Evolutionary conservation across 2,113 vertebrate genomes (phyloP).

Genomic region (Thomomys bottae): DNA sequence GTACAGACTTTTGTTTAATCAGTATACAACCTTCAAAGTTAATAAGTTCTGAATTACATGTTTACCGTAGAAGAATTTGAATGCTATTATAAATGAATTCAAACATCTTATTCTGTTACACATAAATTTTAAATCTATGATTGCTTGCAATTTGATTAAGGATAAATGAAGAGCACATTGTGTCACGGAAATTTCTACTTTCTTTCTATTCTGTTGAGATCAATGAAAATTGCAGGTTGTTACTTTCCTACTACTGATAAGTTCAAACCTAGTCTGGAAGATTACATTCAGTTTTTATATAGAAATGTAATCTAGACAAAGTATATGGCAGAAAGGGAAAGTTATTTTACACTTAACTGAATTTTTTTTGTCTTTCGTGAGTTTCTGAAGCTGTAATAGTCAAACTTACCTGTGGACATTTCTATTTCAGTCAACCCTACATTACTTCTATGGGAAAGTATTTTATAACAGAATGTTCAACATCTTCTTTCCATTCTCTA

Average conservation of each 20-base stretch:
- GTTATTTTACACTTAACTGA: neutral
- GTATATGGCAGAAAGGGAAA: neutral
- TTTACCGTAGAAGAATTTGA: neutral
- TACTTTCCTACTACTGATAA: neutral
- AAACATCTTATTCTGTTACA: neutral
- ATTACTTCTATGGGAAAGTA: neutral
- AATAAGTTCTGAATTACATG: neutral
- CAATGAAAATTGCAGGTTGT: neutral
- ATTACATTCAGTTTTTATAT: neutral
- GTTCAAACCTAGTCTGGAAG: neutral
- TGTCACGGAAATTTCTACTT: slow-evolving; percentile 29
- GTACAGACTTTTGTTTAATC: slow-evolving; percentile 7
- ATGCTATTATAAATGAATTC: slow-evolving; percentile 12
- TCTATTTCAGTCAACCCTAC: neutral
- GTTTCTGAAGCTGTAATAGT: neutral
- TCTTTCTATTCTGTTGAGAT: slow-evolving; percentile 3
- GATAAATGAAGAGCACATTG: neutral
- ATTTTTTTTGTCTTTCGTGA: neutral
- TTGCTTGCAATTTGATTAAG: neutral
- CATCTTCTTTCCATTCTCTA: neutral
- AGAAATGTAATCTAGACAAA: neutral
- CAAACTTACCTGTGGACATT: neutral
- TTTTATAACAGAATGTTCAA: neutral
- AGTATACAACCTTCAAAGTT: neutral
- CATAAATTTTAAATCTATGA: neutral